Evolutionary conservation across 2,888 invertebrate species (phyloP).

Genomic region (Synanthedon tipuliformis): DNA sequence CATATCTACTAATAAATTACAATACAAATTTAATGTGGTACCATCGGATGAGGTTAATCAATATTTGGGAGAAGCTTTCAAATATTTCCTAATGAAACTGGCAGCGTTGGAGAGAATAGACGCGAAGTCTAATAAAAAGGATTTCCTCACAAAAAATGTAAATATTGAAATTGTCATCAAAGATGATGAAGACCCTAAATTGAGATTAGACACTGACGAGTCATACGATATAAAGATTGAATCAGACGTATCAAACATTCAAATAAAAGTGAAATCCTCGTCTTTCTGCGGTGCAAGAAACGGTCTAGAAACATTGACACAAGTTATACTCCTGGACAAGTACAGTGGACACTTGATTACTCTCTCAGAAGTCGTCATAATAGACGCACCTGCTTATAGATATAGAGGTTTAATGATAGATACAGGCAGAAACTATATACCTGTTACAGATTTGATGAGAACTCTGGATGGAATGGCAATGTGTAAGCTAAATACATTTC

Average conservation of each 20-base stretch:
- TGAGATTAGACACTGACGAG: slow-evolving; percentile 78
- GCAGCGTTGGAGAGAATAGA: slow-evolving; percentile 51
- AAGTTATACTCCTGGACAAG: slow-evolving; percentile 80
- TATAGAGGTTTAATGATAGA: slow-evolving; percentile 92
- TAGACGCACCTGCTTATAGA: slow-evolving; percentile 80
- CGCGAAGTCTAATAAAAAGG: slow-evolving; percentile 19
- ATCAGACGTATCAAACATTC: slow-evolving; percentile 41
- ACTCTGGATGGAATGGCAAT: slow-evolving; percentile 87
- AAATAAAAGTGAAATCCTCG: slow-evolving; percentile 69
- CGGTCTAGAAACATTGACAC: slow-evolving; percentile 79
- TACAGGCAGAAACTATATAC: slow-evolving; percentile 88
- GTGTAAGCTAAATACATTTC: slow-evolving; percentile 89
- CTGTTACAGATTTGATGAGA: slow-evolving; percentile 75
- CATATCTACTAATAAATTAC: slow-evolving; percentile 65
- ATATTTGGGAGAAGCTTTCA: slow-evolving; percentile 51
- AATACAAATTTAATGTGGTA: slow-evolving; percentile 50
- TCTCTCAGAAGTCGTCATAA: slow-evolving; percentile 70
- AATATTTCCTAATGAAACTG: slow-evolving; percentile 58
- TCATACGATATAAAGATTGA: slow-evolving; percentile 73
- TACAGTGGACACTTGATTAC: slow-evolving; percentile 71
- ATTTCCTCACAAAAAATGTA: slow-evolving; percentile 27
- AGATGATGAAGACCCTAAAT: slow-evolving; percentile 62
- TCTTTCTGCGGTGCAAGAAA: slow-evolving; percentile 82
- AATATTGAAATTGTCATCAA: slow-evolving; percentile 61
- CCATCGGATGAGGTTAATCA: slow-evolving; percentile 36